Base-by-base conservation (phyloP, 2,888 invertebrate species). In the Scaptodrosophila latifasciaeformis region DNA sequence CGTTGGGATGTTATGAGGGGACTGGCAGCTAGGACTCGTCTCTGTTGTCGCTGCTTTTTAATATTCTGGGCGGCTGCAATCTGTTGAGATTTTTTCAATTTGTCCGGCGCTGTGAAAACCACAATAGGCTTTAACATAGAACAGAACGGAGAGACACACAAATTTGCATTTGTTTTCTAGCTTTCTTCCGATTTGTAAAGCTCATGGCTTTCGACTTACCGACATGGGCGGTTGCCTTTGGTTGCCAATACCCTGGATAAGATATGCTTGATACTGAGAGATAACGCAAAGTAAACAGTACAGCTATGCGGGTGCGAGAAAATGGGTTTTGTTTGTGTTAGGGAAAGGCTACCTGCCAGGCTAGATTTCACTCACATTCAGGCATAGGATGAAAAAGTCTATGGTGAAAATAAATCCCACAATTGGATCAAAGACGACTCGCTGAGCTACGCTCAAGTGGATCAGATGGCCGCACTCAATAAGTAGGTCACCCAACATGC, bases 241-340 rank as follows among this genome's bases (percentile, higher is more conserved):
- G 64, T 9, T 42, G 64, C 43, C 43, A n/a, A n/a, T n/a, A 0
- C 53, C 63, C 9, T 75, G 65, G 1, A 89, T 91, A 56, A 89
- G 87, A 80, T 93, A 92, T 81, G 94, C 94, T 86, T 95, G 95
- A 82, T 93, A 94, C 85, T 95, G 95, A 2, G 95, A 95, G 81
- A 94, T 90, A 53, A 95, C 95, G 87, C 95, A 95, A 54, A 95
- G 88, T 85, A 94, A 87, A 62, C 93, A 91, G 86, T 95, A 95
- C 30, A 93, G 87, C 95, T 95, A 88, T 10, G 40, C 87, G 86
- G 56, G n/a, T 15, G 18, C 1, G 2, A 21, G 29, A 43, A 10
- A 6, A 6, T 15, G 17, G 34, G 15, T 31, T 1, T 31, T 3
- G 13, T 2, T 46, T 34, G 24, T 5, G 24, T 7, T 3, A 7